Conservation (phyloP, 2,797 vertebrate species). For the Paramormyrops hopkinsi region DNA sequence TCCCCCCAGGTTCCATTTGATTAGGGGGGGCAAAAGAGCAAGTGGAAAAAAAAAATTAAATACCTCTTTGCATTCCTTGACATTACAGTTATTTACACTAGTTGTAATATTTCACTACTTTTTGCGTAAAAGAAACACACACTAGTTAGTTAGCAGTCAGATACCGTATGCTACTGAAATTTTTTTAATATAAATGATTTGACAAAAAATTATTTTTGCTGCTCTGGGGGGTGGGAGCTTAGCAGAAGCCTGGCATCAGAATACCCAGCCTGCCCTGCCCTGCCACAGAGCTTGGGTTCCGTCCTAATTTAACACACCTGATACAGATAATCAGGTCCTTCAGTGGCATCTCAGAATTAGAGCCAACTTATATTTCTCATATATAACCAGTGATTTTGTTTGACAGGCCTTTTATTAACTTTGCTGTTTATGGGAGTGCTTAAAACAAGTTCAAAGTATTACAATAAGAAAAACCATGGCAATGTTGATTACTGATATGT, state of each 20-base stretch:
- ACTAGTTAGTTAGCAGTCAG: background rate
- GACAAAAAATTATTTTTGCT: background rate
- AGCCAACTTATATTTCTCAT: background rate
- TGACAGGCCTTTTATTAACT: background rate
- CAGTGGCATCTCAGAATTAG: background rate
- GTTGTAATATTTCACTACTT: background rate
- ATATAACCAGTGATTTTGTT: background rate
- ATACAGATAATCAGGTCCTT: background rate
- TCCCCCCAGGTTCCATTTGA: background rate
- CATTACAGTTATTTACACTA: background rate
- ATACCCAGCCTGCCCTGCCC: background rate
- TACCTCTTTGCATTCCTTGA: background rate
- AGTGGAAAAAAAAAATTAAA: background rate
- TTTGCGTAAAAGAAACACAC: background rate
- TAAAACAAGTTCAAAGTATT: background rate
- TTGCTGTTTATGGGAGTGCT: background rate
- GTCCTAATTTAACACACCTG: background rate
- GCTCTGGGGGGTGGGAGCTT: background rate
- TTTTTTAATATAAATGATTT: background rate
- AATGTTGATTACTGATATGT: background rate
- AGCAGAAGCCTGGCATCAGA: background rate
- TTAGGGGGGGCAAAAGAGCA: background rate
- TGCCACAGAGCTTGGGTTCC: background rate
- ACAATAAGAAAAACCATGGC: background rate
- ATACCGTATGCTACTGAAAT: background rate